These are phyloP conservation scores for Achlya flavicornis DNA, from an alignment of 2,888 invertebrate genomes.

Conservation along the genomic window DNA sequence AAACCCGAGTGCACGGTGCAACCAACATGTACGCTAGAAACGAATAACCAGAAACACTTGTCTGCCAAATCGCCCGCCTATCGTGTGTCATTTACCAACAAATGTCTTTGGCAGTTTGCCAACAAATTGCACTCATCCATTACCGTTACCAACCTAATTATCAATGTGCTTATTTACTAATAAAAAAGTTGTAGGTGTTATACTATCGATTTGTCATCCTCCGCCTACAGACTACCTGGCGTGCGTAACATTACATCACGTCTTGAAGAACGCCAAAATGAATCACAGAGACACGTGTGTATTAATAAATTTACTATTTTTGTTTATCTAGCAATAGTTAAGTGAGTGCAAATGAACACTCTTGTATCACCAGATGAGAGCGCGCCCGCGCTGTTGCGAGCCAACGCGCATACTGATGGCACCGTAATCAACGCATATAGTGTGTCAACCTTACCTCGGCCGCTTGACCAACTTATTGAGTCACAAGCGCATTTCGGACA, in stretches of 20 bases:
- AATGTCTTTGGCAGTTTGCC: conserved; percentile 52
- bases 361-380: conserved; percentile 5
- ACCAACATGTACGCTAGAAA: conserved; percentile 31
- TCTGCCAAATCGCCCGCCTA: conserved; percentile 54
- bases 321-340: background rate
- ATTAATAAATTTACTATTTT: conserved; percentile 2
- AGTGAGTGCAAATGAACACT: conserved; percentile 4
- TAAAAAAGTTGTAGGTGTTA: conserved; percentile 2
- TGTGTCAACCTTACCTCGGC: conserved; percentile 53
- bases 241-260: background rate
- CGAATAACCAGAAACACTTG: conserved; percentile 42
- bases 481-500: conserved; percentile 55
- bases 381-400: conserved; percentile 21
- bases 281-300: background rate
- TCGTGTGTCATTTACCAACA: conserved; percentile 56
- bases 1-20: conserved; percentile 35
- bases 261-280: conserved; percentile 3
- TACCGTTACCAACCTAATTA: conserved; percentile 46
- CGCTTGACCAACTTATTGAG: conserved; percentile 72
- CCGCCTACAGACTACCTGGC: conserved; percentile 8
- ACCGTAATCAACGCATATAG: conserved; percentile 48
- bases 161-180: conserved; percentile 21
- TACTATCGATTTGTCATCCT: conserved; percentile 9
- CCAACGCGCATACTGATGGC: conserved; percentile 58
- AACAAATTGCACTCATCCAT: conserved; percentile 48